phyloP scores from a whole-genome alignment of 2,113 vertebrate species.

The Lathamus discolor region DNA sequence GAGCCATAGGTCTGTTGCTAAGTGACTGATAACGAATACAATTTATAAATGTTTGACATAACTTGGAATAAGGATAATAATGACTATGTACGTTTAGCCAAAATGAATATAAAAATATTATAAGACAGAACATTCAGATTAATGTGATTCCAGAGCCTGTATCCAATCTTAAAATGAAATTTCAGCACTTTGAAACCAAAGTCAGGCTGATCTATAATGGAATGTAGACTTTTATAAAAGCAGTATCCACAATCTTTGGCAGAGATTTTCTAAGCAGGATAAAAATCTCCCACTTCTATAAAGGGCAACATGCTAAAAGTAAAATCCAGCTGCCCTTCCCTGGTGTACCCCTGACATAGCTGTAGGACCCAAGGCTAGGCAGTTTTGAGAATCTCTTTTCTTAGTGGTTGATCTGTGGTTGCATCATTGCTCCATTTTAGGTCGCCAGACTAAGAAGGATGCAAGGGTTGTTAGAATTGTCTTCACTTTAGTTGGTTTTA shows the following conservation, averaged over 20 bases:
- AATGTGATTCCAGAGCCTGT: neutral
- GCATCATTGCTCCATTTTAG: neutral
- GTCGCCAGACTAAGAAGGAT: neutral
- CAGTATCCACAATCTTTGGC: neutral
- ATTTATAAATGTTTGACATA: neutral
- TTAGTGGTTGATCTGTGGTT: neutral
- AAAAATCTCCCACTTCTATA: neutral
- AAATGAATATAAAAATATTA: neutral
- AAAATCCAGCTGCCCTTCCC: neutral
- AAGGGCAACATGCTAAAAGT: neutral
- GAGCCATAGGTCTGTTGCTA: slow-evolving; percentile 15
- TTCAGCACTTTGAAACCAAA: neutral
- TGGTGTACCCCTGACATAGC: neutral
- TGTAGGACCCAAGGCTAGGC: neutral
- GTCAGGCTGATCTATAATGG: neutral
- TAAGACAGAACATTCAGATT: neutral
- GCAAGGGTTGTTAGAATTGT: neutral
- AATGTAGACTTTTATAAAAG: neutral
- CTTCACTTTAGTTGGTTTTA: neutral
- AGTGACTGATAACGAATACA: neutral
- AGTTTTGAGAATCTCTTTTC: neutral
- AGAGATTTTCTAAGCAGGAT: slow-evolving; percentile 2
- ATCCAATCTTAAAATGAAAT: neutral
- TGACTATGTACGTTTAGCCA: neutral
- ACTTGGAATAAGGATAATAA: neutral